Base-by-base conservation (phyloP, 23 tunicate species). In the Ciona savignyi region DNA sequence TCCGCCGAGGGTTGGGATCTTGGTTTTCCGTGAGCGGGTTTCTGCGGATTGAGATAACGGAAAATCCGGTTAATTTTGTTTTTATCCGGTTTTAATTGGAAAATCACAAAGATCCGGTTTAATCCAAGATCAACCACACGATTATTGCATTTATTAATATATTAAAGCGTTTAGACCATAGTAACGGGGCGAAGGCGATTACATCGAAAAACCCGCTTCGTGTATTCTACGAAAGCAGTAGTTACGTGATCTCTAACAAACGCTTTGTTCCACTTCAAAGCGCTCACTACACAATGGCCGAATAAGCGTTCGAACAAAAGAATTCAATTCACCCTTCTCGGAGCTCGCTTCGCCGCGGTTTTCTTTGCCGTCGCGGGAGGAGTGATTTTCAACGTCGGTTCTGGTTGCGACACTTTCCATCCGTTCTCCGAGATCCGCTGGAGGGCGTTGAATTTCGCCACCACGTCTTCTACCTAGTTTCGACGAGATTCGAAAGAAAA, bases 401-500 rank as follows among this genome's bases (percentile, higher is more conserved):
- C n/a, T n/a, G n/a, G n/a, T n/a, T n/a, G n/a, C n/a, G n/a, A n/a
- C n/a, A n/a, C n/a, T 42, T 42, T 42, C 56, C 56, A 42, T 9
- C 56, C 56, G 56, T 42, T 15, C 11, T 42, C 56, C 11, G 56
- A 30, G 19, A 74, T 4, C 74, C 2, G 66, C n/a, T 74, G 80
- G 26, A 81, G 30, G 49, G 33, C 35, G 74, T 74, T n/a, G 29
- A 81, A 81, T 66, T 81, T 81, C n/a, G 33, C 27, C 19, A 66
- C 27, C 34, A 81, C 86, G 73, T 81, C 86, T 74, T 81, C 73
- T 11, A 80, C 85, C 85, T 80, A 32, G 4, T 6, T n/a, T n/a
- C n/a, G n/a, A n/a, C n/a, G n/a, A n/a, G n/a, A n/a, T n/a, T n/a
- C n/a, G n/a, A 68, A 68, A 66, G 64, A 21, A 23, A 28, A 0